Percentiles rank a stretch among this genome's conserved stretches.
These are phyloP conservation scores for Globia sparganii DNA, from an alignment of 2,888 invertebrate species.

Conservation along the genomic window DNA sequence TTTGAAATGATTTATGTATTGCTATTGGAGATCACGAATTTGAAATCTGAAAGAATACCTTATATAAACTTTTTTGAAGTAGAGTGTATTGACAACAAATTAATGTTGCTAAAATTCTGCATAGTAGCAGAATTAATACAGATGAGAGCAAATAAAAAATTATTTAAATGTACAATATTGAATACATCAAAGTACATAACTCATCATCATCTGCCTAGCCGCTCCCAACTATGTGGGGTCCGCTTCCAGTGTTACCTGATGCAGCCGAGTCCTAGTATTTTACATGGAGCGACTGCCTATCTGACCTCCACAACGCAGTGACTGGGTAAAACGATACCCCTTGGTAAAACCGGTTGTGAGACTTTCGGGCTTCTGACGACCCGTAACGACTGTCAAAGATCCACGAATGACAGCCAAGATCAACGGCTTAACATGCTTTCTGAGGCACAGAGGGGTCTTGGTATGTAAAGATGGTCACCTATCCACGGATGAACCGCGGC, in stretches of 20 bases:
- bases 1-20: slow-evolving; percentile 15
- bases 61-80: not conserved
- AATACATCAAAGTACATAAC: not conserved
- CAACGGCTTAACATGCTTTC: not conserved
- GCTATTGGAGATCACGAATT: not conserved
- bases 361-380: not conserved
- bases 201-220: not conserved
- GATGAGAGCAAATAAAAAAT: not conserved
- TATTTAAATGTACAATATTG: too few species aligned
- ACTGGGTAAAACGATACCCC: not conserved
- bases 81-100: not conserved
- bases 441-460: not conserved
- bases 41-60: not conserved
- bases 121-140: not conserved
- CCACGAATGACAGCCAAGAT: not conserved
- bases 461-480: not conserved
- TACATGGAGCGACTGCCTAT: not conserved
- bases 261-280: not conserved
- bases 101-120: not conserved
- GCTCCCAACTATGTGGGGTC: not conserved
- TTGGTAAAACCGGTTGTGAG: not conserved
- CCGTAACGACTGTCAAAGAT: not conserved
- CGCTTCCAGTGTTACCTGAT: not conserved
- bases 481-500: not conserved
- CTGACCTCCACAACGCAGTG: too few species aligned